A percentile compares a stretch with the other conserved stretches of the same genome.
Evolutionary conservation across 2,888 invertebrate genomes (phyloP).

Genomic region (Frankliniella intonsa): DNA sequence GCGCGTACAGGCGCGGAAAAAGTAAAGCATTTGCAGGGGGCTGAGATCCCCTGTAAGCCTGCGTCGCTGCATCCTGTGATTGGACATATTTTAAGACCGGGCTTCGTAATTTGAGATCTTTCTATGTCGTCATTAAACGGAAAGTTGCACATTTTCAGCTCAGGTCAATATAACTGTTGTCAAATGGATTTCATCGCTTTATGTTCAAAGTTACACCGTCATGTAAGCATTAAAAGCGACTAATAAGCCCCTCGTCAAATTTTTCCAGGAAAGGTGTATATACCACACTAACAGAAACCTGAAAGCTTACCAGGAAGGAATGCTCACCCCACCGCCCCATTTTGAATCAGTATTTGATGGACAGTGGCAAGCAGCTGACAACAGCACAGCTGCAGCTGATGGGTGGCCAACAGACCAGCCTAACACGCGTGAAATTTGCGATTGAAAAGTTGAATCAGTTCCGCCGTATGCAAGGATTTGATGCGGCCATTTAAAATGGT

Average conservation of each 20-base stretch:
- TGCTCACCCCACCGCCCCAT: background rate
- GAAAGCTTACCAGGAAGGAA: background rate
- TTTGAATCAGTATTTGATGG: background rate
- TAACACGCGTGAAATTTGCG: constrained; percentile 17
- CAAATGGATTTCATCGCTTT: no score
- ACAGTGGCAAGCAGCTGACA: background rate
- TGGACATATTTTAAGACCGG: background rate
- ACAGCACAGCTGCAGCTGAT: no score
- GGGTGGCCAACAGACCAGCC: background rate
- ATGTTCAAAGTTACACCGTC: no score
- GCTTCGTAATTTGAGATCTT: no score
- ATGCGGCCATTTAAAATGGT: background rate
- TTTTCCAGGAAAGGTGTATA: background rate
- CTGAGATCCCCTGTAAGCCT: no score
- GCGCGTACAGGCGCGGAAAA: no score
- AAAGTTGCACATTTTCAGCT: no score
- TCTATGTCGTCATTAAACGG: no score
- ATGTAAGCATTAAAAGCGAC: no score
- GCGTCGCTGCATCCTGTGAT: background rate
- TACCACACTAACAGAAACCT: background rate
- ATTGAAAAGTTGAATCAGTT: constrained; percentile 15
- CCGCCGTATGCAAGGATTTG: background rate
- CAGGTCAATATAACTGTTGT: no score
- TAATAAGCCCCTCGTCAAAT: background rate
- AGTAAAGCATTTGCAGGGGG: no score